Percentiles rank a stretch among this genome's conserved stretches.
Evolutionary conservation across 2,797 vertebrate genomes (phyloP).

Genomic region (Chrysolophus pictus): DNA sequence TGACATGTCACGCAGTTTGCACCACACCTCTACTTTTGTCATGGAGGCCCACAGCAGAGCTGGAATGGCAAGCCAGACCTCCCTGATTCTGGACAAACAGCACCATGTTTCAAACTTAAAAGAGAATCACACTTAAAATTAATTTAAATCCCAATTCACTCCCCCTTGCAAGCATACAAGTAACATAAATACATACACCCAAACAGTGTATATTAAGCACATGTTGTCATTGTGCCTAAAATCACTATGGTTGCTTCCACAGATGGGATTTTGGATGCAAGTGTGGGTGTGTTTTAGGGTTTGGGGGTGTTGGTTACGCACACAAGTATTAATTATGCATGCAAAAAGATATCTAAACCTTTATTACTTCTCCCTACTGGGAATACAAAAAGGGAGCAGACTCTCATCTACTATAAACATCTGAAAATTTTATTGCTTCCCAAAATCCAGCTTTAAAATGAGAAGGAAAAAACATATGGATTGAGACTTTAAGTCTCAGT

Average conservation of each 20-base stretch:
- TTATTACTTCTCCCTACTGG: neutral
- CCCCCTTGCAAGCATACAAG: neutral
- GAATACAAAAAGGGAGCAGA: neutral
- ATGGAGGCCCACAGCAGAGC: neutral
- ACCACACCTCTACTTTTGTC: neutral
- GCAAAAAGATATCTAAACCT: neutral
- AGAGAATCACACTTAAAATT: neutral
- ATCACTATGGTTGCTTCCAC: neutral
- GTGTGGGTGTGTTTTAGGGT: neutral
- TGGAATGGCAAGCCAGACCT: neutral
- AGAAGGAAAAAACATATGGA: neutral
- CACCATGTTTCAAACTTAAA: neutral
- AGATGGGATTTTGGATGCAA: neutral
- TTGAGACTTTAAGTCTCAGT: neutral
- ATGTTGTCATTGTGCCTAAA: neutral
- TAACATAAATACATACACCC: neutral
- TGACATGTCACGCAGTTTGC: neutral
- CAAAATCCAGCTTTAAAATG: neutral
- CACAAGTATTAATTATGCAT: neutral
- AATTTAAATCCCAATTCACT: neutral
- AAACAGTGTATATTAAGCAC: accelerated
- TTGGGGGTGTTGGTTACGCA: accelerated
- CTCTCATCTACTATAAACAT: neutral
- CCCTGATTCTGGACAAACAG: neutral
- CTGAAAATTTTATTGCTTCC: neutral